Percentiles rank a stretch among this genome's conserved stretches.
These are phyloP conservation scores for Stigmatopora nigra DNA, from an alignment of 2,113 vertebrate genomes.

Conservation along the genomic window DNA sequence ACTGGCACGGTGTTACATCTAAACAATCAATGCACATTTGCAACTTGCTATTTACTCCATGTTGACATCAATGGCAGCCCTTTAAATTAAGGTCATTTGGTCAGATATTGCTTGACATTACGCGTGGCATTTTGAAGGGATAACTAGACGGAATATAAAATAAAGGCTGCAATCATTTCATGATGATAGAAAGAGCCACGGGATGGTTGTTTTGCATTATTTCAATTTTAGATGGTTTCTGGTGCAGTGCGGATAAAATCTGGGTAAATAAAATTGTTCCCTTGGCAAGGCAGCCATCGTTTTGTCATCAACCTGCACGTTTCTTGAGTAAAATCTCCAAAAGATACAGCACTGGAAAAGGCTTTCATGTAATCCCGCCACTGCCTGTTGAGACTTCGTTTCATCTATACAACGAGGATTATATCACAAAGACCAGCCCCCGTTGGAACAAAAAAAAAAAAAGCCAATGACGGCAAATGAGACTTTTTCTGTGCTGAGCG, in stretches of 20 bases:
- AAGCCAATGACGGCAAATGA: slow-evolving; percentile 77
- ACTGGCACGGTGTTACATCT: slow-evolving; percentile 68
- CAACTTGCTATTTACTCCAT: slow-evolving; percentile 78
- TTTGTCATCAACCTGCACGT: slow-evolving; percentile 59
- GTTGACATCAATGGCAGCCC: slow-evolving; percentile 69
- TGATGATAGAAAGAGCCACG: neutral
- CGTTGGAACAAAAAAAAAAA: slow-evolving; percentile 76
- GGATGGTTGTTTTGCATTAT: neutral
- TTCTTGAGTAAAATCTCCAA: slow-evolving; percentile 62
- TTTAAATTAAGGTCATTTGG: slow-evolving; percentile 71
- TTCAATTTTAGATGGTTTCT: slow-evolving; percentile 1
- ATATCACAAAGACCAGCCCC: slow-evolving; percentile 73
- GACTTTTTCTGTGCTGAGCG: slow-evolving; percentile 65
- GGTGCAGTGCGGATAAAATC: neutral
- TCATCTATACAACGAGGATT: slow-evolving; percentile 73
- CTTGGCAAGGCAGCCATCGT: slow-evolving; percentile 39
- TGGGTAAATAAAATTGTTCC: neutral
- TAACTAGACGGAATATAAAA: slow-evolving; percentile 61
- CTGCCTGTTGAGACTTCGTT: slow-evolving; percentile 74
- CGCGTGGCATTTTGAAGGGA: slow-evolving; percentile 58
- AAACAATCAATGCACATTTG: slow-evolving; percentile 80
- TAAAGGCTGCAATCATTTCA: slow-evolving; percentile 6
- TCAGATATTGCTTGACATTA: slow-evolving; percentile 71
- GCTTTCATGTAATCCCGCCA: slow-evolving; percentile 68
- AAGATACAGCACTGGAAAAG: slow-evolving; percentile 60